phyloP scores from a whole-genome alignment of 2,113 vertebrate species.

The Sula dactylatra region DNA sequence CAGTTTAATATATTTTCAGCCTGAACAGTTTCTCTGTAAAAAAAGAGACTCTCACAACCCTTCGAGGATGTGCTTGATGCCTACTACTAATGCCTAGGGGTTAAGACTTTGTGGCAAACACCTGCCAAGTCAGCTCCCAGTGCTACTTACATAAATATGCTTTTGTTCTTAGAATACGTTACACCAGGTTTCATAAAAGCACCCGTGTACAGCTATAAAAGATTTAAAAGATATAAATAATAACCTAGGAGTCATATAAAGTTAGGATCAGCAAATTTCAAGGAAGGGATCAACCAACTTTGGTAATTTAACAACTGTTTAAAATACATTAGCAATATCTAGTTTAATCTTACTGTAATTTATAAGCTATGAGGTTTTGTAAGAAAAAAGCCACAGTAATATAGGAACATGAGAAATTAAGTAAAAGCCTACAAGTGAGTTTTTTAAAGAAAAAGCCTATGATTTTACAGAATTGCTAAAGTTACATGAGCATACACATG shows the following conservation, averaged over 20 bases:
- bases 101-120: constrained; percentile 38
- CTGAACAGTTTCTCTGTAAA: neutral
- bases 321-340: constrained; percentile 69
- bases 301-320: constrained; percentile 68
- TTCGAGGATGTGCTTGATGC: neutral
- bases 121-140: constrained; percentile 35
- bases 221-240: constrained; percentile 68
- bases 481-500: neutral
- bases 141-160: constrained; percentile 57
- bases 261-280: constrained; percentile 72
- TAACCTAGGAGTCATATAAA: constrained; percentile 64
- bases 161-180: constrained; percentile 33
- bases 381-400: constrained; percentile 41
- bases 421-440: neutral
- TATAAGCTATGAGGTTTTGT: constrained; percentile 44
- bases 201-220: constrained; percentile 48
- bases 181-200: constrained; percentile 31
- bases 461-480: neutral
- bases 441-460: constrained; percentile 8
- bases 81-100: constrained; percentile 1
- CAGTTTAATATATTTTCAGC: constrained; percentile 1
- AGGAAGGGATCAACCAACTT: constrained; percentile 64
- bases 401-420: constrained; percentile 7
- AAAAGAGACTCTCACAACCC: neutral
- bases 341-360: constrained; percentile 61